phyloP scores from a whole-genome alignment of 1,140 invertebrate genomes.

The Augochlora pura region DNA sequence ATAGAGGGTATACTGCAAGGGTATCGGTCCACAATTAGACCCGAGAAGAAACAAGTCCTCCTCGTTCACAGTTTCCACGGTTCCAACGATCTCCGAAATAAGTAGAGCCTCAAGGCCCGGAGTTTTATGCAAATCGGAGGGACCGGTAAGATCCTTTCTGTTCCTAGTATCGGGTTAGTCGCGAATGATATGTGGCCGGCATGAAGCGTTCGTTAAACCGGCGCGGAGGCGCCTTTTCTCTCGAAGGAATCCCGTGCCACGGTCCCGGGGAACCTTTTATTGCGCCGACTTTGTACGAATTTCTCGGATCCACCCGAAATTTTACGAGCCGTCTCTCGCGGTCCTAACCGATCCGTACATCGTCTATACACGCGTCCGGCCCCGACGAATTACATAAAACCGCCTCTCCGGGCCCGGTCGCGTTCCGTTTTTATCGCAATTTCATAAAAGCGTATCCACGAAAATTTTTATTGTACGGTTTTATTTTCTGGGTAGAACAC shows the following conservation, averaged over 20 bases:
- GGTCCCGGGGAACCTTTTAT: conserved; percentile 30
- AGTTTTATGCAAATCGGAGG: conserved; percentile 37
- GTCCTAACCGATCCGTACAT: neutral
- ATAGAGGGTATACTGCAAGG: too few relatives aligned
- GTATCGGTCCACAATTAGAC: neutral
- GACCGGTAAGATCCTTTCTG: conserved; percentile 38
- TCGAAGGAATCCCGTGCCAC: neutral
- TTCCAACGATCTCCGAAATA: neutral
- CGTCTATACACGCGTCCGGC: neutral
- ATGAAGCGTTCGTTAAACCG: conserved; percentile 24
- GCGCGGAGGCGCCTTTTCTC: neutral
- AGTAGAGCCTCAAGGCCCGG: too few relatives aligned
- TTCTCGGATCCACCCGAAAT: conserved; percentile 23
- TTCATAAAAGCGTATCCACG: conserved; percentile 40
- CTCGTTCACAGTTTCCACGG: too few relatives aligned
- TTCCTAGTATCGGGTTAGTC: conserved; percentile 25
- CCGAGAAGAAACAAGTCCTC: neutral
- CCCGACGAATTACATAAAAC: conserved; percentile 38
- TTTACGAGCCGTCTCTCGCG: conserved; percentile 26
- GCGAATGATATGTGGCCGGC: conserved; percentile 10
- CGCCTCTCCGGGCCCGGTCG: neutral
- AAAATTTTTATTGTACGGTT: conserved; percentile 42
- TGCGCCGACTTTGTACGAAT: conserved; percentile 45
- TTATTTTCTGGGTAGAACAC: conserved; percentile 9
- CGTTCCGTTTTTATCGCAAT: conserved; percentile 32